Base-by-base conservation (phyloP, 2,888 invertebrate genomes). In the Scrobipalpa costella region DNA sequence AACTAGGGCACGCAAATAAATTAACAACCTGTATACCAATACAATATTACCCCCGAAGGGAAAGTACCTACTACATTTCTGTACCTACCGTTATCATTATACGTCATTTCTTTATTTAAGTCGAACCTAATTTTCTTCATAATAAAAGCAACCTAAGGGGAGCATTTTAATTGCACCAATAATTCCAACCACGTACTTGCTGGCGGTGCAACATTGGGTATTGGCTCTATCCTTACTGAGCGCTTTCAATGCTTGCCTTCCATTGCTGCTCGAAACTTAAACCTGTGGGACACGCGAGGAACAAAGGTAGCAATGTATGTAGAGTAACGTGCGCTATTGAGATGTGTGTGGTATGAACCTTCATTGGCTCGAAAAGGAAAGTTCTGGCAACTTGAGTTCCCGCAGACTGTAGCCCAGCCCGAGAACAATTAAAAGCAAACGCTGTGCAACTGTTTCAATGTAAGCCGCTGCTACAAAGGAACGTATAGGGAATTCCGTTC, bases 381-480 rank as follows among this genome's bases (percentile, higher is more conserved):
- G 74, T 83, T 84, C 55, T 15, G 9, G n/a, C 38, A 62, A 58
- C 62, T 64, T 62, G 64, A 64, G 62, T 40, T 44, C 50, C 58
- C 19, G 59, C 70, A 44, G 15, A 44, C 44, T n/a, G 44, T 70
- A 71, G 71, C 71, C 69, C 64, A 65, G 67, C 68, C 68, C 68
- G 71, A 69, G 73, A 79, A 79, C 82, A 80, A 82, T 84, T 84
- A 82, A 79, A 77, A 80, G 73, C 80, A 79, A 83, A 80, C 77
- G 78, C 74, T 77, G 72, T 75, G 75, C 75, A 76, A 77, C 72
- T 74, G 76, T 75, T 78, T 73, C 77, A 75, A 75, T 77, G 75
- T 76, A 73, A 73, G 71, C 73, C 71, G 66, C 40, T 59, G 64
- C 76, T 75, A 74, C 72, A 75, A 77, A 76, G 70, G 75, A 77